Conservation (phyloP, 2,888 invertebrate genomes). For the Bruchidius siliquastri region DNA sequence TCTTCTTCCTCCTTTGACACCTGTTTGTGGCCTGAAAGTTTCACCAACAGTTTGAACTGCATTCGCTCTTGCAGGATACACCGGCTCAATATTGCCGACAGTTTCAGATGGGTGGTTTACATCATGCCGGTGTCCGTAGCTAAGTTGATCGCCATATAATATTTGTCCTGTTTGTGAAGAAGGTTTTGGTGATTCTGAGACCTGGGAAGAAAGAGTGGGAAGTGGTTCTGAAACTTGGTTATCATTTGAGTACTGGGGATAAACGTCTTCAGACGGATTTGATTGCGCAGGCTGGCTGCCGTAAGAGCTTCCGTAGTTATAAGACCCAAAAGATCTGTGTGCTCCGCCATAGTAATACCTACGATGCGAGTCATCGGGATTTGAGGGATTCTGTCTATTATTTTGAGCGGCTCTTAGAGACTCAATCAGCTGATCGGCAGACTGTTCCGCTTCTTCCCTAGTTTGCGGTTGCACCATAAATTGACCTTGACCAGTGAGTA, state of each 20-base stretch:
- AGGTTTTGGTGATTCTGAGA: neutral
- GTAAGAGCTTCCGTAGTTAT: neutral
- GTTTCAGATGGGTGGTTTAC: neutral
- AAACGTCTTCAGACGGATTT: neutral
- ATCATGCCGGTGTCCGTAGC: neutral
- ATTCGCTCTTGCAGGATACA: neutral
- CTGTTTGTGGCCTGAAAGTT: neutral
- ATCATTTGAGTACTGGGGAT: neutral
- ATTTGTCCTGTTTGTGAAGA: neutral
- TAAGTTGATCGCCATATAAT: neutral
- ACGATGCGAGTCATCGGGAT: neutral
- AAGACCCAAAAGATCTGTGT: neutral
- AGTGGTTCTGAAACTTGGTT: neutral
- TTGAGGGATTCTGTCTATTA: neutral
- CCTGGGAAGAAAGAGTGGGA: neutral
- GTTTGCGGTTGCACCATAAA: slow-evolving; percentile 9
- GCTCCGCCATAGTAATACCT: neutral
- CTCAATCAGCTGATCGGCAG: slow-evolving; percentile 23
- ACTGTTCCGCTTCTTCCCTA: slow-evolving; percentile 20
- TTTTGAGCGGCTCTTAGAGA: slow-evolving; percentile 7
- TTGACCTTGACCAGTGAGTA: slow-evolving; percentile 10
- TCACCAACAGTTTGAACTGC: neutral
- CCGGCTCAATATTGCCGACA: neutral
- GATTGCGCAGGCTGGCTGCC: neutral
- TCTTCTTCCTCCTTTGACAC: neutral